Percentiles rank a stretch among this genome's conserved stretches.
Evolutionary conservation across 2,888 invertebrate species (phyloP).

Genomic region (Oxyteleia sp.): DNA sequence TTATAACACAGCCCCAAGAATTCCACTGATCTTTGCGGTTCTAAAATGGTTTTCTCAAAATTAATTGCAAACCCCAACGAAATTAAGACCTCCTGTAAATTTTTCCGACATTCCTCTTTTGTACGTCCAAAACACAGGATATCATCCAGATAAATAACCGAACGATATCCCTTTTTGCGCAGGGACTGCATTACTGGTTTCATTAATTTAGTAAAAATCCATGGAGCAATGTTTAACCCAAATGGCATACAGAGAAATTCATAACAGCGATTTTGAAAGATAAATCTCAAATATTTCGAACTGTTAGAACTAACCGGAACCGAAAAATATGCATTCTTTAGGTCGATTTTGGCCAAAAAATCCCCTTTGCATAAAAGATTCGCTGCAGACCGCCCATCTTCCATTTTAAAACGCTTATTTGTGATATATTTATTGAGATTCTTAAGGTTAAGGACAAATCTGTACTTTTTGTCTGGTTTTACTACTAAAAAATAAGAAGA

Average conservation of each 20-base stretch:
- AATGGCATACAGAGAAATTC: conserved; percentile 58
- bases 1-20: background rate
- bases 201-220: conserved; percentile 52
- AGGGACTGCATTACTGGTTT: conserved; percentile 39
- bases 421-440: conserved; percentile 47
- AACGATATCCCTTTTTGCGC: conserved; percentile 31
- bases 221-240: conserved; percentile 48
- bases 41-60: background rate
- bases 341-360: conserved; percentile 48
- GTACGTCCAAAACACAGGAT: conserved; percentile 29
- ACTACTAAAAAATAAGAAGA: conserved; percentile 38
- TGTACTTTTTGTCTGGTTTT: conserved; percentile 32
- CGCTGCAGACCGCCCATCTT: conserved; percentile 33
- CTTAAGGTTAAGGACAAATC: conserved; percentile 62
- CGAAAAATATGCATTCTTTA: conserved; percentile 48
- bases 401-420: conserved; percentile 41
- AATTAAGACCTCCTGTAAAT: background rate
- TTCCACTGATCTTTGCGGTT: background rate
- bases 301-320: conserved; percentile 27
- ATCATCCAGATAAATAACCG: conserved; percentile 32
- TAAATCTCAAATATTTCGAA: conserved; percentile 46
- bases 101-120: conserved; percentile 12
- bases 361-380: conserved; percentile 15
- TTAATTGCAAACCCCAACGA: too few relatives aligned
- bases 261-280: conserved; percentile 34